Evolutionary conservation across 2,113 vertebrate genomes (phyloP).

Genomic region (Notiomystis cincta): DNA sequence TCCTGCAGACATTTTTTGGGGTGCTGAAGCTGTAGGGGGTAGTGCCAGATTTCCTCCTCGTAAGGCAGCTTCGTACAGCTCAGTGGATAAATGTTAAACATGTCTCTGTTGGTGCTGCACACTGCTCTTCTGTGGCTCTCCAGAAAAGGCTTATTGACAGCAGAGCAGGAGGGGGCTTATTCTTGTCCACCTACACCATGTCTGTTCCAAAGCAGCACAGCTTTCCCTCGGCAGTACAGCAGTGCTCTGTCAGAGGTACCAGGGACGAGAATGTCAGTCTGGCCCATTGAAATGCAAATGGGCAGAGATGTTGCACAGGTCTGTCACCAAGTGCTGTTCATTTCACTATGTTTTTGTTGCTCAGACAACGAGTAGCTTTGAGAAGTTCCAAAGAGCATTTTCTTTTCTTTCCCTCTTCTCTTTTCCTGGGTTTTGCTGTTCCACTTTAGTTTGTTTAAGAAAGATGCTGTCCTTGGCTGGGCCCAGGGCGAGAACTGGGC

Average conservation of each 20-base stretch:
- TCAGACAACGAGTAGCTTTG: not conserved
- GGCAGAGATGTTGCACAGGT: not conserved
- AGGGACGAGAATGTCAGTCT: not conserved
- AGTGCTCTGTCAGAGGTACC: not conserved
- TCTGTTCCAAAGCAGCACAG: not conserved
- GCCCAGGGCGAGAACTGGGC: not conserved
- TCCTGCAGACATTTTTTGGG: not conserved
- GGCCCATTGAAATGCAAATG: not conserved
- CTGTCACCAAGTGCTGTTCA: not conserved
- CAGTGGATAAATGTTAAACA: not conserved
- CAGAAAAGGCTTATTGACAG: not conserved
- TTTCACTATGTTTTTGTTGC: not conserved
- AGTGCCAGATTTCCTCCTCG: not conserved
- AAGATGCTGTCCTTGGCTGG: not conserved
- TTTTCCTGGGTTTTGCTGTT: not conserved
- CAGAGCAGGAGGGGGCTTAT: not conserved
- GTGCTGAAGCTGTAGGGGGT: not conserved
- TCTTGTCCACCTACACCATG: not conserved
- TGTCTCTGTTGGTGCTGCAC: not conserved
- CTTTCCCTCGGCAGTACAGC: not conserved
- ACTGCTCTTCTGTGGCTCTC: not conserved
- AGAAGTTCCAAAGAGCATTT: not conserved
- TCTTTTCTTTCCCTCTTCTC: not conserved
- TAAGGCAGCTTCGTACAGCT: not conserved
- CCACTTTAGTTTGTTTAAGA: not conserved